phyloP scores from a whole-genome alignment of 2,797 vertebrate species.

The Amazonetta brasiliensis region DNA sequence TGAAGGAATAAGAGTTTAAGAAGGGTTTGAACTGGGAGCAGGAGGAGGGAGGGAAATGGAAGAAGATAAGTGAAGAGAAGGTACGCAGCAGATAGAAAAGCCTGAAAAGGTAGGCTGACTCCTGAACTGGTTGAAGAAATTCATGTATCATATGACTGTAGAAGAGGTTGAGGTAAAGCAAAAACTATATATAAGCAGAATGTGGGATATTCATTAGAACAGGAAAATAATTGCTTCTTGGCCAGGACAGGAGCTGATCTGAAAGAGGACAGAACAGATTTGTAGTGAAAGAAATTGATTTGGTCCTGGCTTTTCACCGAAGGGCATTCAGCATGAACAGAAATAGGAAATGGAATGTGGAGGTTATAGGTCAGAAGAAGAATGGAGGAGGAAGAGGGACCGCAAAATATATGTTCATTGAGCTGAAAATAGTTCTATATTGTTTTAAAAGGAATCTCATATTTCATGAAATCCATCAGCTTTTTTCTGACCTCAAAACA shows the following conservation, averaged over 20 bases:
- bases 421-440: slow-evolving; percentile 46
- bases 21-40: not conserved
- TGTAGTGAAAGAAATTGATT: slow-evolving; percentile 21
- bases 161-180: not conserved
- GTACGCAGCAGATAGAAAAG: not conserved
- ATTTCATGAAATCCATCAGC: slow-evolving; percentile 40
- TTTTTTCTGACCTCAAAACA: slow-evolving; percentile 16
- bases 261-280: not conserved
- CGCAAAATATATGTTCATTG: slow-evolving; percentile 37
- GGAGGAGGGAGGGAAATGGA: not conserved
- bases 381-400: not conserved
- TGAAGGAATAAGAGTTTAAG: not conserved
- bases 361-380: slow-evolving; percentile 28
- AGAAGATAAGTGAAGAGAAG: not conserved
- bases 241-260: not conserved
- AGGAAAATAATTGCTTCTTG: not conserved
- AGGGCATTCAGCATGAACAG: slow-evolving; percentile 3
- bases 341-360: slow-evolving; percentile 20
- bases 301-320: not conserved
- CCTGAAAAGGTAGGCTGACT: not conserved
- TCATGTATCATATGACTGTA: not conserved
- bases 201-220: not conserved
- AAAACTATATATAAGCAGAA: not conserved
- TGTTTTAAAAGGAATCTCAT: slow-evolving; percentile 43
- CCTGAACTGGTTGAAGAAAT: not conserved